These are phyloP conservation scores for Empidonax traillii DNA, from an alignment of 2,113 vertebrate genomes.

Conservation along the genomic window DNA sequence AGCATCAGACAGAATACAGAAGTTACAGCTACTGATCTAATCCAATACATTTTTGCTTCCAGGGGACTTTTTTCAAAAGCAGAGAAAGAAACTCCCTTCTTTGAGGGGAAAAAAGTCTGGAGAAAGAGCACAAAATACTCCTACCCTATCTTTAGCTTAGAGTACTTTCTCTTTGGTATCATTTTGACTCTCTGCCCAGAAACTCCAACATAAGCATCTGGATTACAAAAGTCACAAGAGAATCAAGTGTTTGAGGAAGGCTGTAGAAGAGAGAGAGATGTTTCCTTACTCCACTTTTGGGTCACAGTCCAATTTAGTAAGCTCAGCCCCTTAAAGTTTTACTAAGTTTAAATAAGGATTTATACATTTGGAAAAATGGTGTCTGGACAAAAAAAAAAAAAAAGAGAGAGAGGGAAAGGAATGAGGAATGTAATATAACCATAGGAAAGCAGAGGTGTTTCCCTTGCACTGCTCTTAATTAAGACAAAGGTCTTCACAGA, in stretches of 20 bases:
- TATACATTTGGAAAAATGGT: neutral
- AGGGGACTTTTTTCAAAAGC: neutral
- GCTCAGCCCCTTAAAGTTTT: neutral
- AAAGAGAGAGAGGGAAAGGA: neutral
- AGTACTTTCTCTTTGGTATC: neutral
- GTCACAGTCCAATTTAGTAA: neutral
- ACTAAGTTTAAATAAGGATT: slow-evolving; percentile 26
- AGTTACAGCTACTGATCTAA: neutral
- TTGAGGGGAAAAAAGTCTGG: neutral
- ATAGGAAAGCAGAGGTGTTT: slow-evolving; percentile 50
- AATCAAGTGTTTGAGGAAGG: slow-evolving; percentile 5
- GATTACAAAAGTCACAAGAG: neutral
- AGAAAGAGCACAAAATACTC: neutral
- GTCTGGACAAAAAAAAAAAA: neutral
- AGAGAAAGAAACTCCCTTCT: neutral
- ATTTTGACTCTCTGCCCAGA: slow-evolving; percentile 54
- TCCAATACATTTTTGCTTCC: neutral
- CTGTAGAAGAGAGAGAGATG: neutral
- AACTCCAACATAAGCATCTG: neutral
- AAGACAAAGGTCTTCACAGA: neutral
- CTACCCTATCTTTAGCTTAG: neutral
- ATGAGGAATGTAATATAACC: slow-evolving; percentile 3
- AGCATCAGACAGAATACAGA: neutral
- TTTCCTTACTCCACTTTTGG: neutral
- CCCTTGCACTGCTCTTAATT: slow-evolving; percentile 3